These are phyloP conservation scores for Drosophila lowei DNA, from an alignment of 1,140 invertebrate genomes.

Conservation along the genomic window DNA sequence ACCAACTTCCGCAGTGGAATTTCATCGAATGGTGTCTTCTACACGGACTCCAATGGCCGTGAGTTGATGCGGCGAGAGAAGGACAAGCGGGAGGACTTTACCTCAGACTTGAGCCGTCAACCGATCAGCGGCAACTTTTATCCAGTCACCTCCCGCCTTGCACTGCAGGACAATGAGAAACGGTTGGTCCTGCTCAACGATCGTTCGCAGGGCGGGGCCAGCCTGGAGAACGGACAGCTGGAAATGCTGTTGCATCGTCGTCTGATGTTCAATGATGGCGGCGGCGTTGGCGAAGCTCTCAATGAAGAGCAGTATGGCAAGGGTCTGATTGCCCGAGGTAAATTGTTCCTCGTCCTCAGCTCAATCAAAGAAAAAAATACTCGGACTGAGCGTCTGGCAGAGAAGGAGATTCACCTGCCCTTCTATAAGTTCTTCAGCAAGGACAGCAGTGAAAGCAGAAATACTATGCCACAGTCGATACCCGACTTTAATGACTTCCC, in stretches of 20 bases:
- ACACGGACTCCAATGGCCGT: conserved; percentile 97
- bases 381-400: conserved; percentile 40
- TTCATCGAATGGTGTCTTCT: conserved; percentile 88
- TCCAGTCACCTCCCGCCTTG: conserved; percentile 94
- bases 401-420: conserved; percentile 63
- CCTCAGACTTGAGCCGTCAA: conserved; percentile 86
- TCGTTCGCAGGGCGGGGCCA: conserved; percentile 93
- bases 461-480: conserved; percentile 24
- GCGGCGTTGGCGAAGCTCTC: conserved; percentile 95
- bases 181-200: conserved; percentile 91
- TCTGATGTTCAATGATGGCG: conserved; percentile 93
- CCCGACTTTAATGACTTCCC: conserved; percentile 83
- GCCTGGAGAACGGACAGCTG: conserved; percentile 89
- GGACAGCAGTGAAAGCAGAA: conserved; percentile 64
- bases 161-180: conserved; percentile 84
- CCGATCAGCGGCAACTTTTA: conserved; percentile 95
- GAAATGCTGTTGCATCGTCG: conserved; percentile 95
- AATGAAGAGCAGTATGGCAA: conserved; percentile 91
- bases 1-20: conserved; percentile 88
- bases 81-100: conserved; percentile 91
- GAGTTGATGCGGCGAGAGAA: conserved; percentile 91
- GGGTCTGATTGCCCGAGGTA: conserved; percentile 93
- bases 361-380: conserved; percentile 64
- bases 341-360: conserved; percentile 86
- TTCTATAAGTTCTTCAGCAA: conserved; percentile 76